Base-by-base conservation (phyloP, 1,140 invertebrate genomes). In the Lysiphlebus fabarum region DNA sequence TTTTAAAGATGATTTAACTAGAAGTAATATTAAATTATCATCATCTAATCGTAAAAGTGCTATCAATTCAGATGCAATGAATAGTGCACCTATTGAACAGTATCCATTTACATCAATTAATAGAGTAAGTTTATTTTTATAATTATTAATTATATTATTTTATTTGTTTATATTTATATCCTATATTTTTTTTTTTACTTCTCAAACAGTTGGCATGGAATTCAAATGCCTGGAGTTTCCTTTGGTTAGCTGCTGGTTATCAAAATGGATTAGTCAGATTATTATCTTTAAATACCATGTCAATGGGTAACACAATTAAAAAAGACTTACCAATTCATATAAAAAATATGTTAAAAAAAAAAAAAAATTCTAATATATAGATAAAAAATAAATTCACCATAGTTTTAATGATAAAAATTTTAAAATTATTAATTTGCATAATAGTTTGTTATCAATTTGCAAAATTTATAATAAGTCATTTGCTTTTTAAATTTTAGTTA, bases 221-320 rank as follows among this genome's bases (percentile, higher is more conserved):
- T 67, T 74, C 78, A 33, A 82, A 82, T 64, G 41, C 65, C 4
- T 77, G 71, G 68, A 79, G 78, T 67, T 79, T 79, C 57, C 58
- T 77, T 6, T 80, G 75, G 75, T 57, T 81, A 10, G 71, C 70
- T 7, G 65, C 64, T 5, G 78, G 78, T 5, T 78, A 80, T 58
- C 76, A 82, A 62, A 81, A 75, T 62, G 81, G 81, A 33, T 70
- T 82, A 11, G 67, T 81, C 9, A 68, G 80, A 56, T 42, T 81
- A 34, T 62, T 78, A 26, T 67, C 70, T 57, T 73, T 81, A 5
- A 75, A 67, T 53, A 67, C 50, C 6, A 56, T 78, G 62, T 66
- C 66, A 6, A 56, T 62, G 26, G 17, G 54, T 1, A 33, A 26
- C 1, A 26, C 17, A 26, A 26, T 26, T 26, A 26, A 26, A 26